Percentiles rank a stretch among this genome's conserved stretches.
Evolutionary conservation across 2,797 vertebrate species (phyloP).

Genomic region (Zalophus californianus): DNA sequence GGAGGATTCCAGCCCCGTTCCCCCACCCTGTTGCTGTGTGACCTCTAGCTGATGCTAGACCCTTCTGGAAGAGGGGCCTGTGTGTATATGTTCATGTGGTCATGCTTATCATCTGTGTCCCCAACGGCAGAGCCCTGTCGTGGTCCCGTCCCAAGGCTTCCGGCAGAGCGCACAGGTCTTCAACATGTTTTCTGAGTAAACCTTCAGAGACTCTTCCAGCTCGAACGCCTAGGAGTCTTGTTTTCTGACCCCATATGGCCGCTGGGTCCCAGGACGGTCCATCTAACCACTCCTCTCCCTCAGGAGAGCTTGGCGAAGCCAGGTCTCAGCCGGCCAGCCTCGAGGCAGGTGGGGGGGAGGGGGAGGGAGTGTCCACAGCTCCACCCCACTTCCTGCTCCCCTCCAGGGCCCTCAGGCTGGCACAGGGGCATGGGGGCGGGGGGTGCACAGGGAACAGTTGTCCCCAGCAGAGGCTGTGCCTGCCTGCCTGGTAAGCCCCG

Average conservation of each 20-base stretch:
- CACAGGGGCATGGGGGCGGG: neutral
- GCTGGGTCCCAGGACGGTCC: neutral
- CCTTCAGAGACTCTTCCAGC: neutral
- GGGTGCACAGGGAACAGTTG: too few species aligned
- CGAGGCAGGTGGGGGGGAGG: rapidly evolving
- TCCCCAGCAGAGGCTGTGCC: neutral
- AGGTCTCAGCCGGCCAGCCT: rapidly evolving
- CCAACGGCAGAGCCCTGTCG: rapidly evolving
- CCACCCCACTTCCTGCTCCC: neutral
- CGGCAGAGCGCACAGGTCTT: rapidly evolving
- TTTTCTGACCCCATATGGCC: neutral
- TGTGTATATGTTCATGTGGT: rapidly evolving
- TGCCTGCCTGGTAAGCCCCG: neutral
- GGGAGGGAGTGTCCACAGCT: neutral
- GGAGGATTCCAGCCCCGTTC: neutral
- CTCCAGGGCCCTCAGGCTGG: rapidly evolving
- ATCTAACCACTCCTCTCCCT: neutral
- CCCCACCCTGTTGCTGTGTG: neutral
- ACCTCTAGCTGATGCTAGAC: neutral
- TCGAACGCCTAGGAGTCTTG: neutral
- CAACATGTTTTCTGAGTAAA: rapidly evolving
- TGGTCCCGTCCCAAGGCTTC: rapidly evolving
- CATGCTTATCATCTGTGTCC: neutral
- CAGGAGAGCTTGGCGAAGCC: rapidly evolving
- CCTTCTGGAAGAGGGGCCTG: neutral